Percentiles rank a stretch among this genome's conserved stretches.
Evolutionary conservation across 2,113 vertebrate species (phyloP).

Genomic region (Stegastes partitus): DNA sequence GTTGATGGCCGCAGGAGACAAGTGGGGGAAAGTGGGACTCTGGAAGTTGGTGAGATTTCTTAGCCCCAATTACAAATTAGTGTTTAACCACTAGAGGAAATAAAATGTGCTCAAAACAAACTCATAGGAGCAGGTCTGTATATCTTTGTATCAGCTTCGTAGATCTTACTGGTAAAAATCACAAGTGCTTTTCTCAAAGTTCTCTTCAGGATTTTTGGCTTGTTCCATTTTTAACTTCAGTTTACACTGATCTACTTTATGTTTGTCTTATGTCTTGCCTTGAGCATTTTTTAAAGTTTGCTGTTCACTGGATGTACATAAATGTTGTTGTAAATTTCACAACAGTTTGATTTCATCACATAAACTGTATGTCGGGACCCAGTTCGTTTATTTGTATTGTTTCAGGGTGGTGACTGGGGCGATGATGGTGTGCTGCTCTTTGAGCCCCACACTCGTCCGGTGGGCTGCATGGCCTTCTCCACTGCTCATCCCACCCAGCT

Average conservation of each 20-base stretch:
- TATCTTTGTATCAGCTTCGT: no score
- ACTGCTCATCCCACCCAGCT: constrained; percentile 84
- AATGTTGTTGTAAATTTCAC: not conserved
- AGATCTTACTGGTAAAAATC: no score
- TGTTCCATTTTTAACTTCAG: no score
- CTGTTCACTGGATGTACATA: not conserved
- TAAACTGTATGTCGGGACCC: not conserved
- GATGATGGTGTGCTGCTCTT: constrained; percentile 83
- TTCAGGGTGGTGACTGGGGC: constrained; percentile 80
- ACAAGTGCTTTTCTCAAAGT: no score
- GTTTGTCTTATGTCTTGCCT: no score
- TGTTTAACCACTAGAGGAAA: constrained; percentile 21
- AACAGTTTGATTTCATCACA: no score
- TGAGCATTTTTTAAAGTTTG: no score
- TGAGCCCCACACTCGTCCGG: constrained; percentile 78
- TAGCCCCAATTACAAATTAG: not conserved
- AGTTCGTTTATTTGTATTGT: not conserved
- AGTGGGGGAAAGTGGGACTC: constrained; percentile 87
- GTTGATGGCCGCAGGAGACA: constrained; percentile 90
- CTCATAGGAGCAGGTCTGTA: no score
- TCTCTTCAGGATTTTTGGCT: no score
- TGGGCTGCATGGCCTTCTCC: constrained; percentile 89
- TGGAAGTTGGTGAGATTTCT: constrained; percentile 89
- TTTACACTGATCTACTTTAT: no score
- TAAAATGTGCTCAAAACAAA: not conserved